Evolutionary conservation across 2,888 invertebrate species (phyloP).

Genomic region (Bellardia pandia): DNA sequence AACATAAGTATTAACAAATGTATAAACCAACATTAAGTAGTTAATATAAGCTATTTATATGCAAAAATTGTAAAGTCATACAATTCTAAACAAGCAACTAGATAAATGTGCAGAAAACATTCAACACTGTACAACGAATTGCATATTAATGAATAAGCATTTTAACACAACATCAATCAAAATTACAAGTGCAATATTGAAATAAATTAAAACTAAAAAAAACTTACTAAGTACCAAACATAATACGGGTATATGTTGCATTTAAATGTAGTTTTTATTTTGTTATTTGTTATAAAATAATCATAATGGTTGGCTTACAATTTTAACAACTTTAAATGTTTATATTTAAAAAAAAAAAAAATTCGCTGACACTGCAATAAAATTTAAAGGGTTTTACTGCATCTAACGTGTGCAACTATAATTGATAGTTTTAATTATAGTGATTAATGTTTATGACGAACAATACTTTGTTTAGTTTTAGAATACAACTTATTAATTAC

Average conservation of each 20-base stretch:
- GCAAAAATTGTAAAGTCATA: slow-evolving; percentile 64
- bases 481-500: background rate
- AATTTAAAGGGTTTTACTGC: slow-evolving; percentile 18
- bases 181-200: background rate
- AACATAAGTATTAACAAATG: too few species aligned
- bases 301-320: background rate
- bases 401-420: background rate
- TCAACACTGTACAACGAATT: slow-evolving; percentile 7
- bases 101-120: background rate
- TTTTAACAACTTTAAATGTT: background rate
- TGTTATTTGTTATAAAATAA: background rate
- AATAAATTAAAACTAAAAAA: background rate
- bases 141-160: slow-evolving; percentile 37
- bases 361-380: slow-evolving; percentile 17
- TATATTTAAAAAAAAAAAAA: too few species aligned
- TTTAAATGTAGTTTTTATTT: slow-evolving; percentile 42
- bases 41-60: slow-evolving; percentile 59
- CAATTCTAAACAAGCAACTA: slow-evolving; percentile 11
- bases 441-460: slow-evolving; percentile 46
- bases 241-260: slow-evolving; percentile 40
- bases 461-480: background rate
- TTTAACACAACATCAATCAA: background rate
- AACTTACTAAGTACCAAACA: background rate
- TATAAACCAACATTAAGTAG: background rate
- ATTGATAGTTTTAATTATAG: slow-evolving; percentile 58